Evolutionary conservation across 2,888 invertebrate genomes (phyloP), one percentile per base, ranked within the genome.

Genomic region (Lissonota sp.): DNA sequence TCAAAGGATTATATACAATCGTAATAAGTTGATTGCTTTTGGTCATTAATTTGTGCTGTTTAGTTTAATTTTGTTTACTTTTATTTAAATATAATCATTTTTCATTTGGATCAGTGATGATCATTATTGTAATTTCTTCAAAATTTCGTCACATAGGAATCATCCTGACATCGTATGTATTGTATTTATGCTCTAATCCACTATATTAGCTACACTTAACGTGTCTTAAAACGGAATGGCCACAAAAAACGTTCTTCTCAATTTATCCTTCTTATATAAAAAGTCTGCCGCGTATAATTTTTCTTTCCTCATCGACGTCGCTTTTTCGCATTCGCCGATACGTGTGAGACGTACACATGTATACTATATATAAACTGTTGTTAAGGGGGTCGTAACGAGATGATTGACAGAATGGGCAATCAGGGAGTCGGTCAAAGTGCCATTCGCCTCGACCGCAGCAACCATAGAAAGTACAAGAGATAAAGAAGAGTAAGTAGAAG

Each of bases 401-500:
- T 72, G 72, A 76, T 80, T 76, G 76, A 72, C 72, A 51, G 55
- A 67, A 57, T 57, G 57, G 66, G 66, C 72, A 80, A 72, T 76
- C 67, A 12, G 72, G 40, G 57, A 72, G 46, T 64, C 58, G 63
- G 44, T 62, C 63, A 53, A 51, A 69, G 64, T 60, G 66, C 62
- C 62, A 71, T 80, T 73, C 58, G 72, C 69, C 76, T 77, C 63
- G 63, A 75, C 67, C 14, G 57, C 62, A 7, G 51, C n/a, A 57
- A 16, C 46, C 14, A 53, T 5, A 53, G 14, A 1, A 14, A 49
- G 44, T 26, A 53, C n/a, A 14, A 37, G 12, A 60, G 14, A 53
- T 53, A 16, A n/a, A 37, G 16, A 58, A n/a, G 57, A 58, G 6
- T 49, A 60, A 66, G 40, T 7, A 42, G 14, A 71, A 49, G 40